Conservation (phyloP, 2,888 invertebrate genomes). For the Leptura quadrifasciata region DNA sequence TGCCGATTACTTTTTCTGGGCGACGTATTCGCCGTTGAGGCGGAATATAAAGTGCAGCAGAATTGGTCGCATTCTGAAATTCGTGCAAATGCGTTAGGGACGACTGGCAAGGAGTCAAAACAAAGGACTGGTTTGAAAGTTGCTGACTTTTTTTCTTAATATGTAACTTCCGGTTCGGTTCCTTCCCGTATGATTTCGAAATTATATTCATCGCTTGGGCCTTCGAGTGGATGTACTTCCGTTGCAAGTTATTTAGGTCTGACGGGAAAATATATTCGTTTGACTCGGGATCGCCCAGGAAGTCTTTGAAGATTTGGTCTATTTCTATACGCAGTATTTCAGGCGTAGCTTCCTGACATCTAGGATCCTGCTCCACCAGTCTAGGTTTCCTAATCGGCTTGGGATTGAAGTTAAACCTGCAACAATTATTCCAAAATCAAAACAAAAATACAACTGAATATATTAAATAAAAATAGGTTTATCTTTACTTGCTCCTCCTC, state of each 20-base stretch:
- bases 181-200: conserved; percentile 89
- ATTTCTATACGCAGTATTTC: conserved; percentile 65
- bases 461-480: neutral
- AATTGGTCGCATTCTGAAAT: conserved; percentile 18
- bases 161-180: conserved; percentile 65
- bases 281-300: conserved; percentile 61
- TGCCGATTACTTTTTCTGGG: conserved; percentile 58
- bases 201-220: conserved; percentile 82
- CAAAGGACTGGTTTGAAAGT: conserved; percentile 58
- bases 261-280: conserved; percentile 76
- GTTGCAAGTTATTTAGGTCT: conserved; percentile 84
- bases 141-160: conserved; percentile 60
- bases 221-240: conserved; percentile 86
- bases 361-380: conserved; percentile 30
- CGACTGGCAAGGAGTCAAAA: conserved; percentile 51
- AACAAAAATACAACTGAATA: neutral
- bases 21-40: conserved; percentile 16
- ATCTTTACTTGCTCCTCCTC: conserved; percentile 8
- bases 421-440: neutral
- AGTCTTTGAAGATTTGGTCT: conserved; percentile 65
- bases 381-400: neutral
- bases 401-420: conserved; percentile 11
- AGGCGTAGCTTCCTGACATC: conserved; percentile 62
- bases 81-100: conserved; percentile 36
- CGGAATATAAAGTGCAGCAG: conserved; percentile 8